Base-by-base conservation (phyloP, 2,888 invertebrate species). In the Mycalesis mineus region DNA sequence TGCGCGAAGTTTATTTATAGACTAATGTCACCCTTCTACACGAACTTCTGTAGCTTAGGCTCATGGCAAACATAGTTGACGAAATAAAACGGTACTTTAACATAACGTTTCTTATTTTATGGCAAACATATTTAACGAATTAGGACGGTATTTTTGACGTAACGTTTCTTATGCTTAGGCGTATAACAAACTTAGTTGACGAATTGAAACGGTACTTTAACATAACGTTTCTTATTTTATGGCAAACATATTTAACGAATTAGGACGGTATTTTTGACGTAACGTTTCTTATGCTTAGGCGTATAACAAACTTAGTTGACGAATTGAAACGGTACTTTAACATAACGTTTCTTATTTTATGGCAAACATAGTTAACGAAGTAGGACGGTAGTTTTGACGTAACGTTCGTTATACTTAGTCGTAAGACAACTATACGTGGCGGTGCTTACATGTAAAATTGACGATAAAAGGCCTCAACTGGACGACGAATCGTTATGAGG, bases 1-100 rank as follows among this genome's bases (percentile, higher is more conserved):
- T 70, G 71, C 55, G 55, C 31, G 8, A 48, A 58, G 62, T 62
- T 22, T 69, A 70, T 69, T 68, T 65, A 66, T 71, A 69, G 40
- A 58, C 58, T 58, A 55, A 55, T 58, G 58, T 58, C 54, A 51
- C 59, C 55, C 50, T 57, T 62, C 61, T 45, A 17, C 51, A 9
- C 41, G 42, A 58, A 56, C 53, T 60, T 50, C 53, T 45, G 14
- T 11, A 29, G 44, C 53, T 53, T 53, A 42, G 42, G 22, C 31
- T 6, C 22, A 22, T 5, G 1, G 36, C n/a, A n/a, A 37, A 49
- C 22, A 37, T 17, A 5, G 37, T 22, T 37, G 13, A 22, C n/a
- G 13, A 28, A 13, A 17, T 28, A 13, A 0, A 22, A n/a, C 15
- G 8, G 7, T 37, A 1, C 8, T 17, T n/a, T 3, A 9, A 6